These are phyloP conservation scores for Callaeas wilsoni DNA, from an alignment of 2,113 vertebrate species.

Conservation along the genomic window DNA sequence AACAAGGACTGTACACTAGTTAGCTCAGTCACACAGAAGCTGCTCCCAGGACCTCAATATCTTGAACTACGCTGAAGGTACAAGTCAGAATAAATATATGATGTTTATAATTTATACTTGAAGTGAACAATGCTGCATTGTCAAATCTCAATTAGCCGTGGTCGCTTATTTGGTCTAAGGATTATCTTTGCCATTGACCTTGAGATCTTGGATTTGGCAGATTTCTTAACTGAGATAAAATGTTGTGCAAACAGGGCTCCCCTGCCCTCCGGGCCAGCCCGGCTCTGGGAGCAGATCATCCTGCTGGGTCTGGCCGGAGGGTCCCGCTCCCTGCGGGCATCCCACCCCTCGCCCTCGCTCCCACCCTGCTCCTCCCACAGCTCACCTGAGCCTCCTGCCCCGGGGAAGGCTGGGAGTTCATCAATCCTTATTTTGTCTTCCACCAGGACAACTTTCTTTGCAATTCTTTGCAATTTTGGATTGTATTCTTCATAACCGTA, in stretches of 20 bases:
- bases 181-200: background rate
- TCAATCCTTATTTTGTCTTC: background rate
- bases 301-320: rapidly evolving
- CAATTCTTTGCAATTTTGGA: background rate
- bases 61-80: background rate
- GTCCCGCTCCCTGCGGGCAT: rapidly evolving
- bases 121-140: conserved; percentile 5
- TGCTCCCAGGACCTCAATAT: conserved; percentile 5
- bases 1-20: conserved; percentile 25
- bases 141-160: background rate
- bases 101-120: background rate
- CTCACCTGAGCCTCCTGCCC: background rate
- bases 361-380: background rate
- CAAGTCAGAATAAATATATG: background rate
- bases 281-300: background rate
- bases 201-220: background rate
- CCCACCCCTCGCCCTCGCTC: background rate
- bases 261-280: background rate
- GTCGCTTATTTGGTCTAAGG: background rate
- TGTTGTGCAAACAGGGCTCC: background rate
- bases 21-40: conserved; percentile 50
- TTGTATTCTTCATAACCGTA: background rate
- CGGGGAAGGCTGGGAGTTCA: rapidly evolving
- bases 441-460: background rate
- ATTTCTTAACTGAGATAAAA: background rate